Percentiles rank a stretch among this genome's conserved stretches.
These are phyloP conservation scores for Peromyscus eremicus DNA, from an alignment of 2,797 vertebrate genomes.

Conservation along the genomic window DNA sequence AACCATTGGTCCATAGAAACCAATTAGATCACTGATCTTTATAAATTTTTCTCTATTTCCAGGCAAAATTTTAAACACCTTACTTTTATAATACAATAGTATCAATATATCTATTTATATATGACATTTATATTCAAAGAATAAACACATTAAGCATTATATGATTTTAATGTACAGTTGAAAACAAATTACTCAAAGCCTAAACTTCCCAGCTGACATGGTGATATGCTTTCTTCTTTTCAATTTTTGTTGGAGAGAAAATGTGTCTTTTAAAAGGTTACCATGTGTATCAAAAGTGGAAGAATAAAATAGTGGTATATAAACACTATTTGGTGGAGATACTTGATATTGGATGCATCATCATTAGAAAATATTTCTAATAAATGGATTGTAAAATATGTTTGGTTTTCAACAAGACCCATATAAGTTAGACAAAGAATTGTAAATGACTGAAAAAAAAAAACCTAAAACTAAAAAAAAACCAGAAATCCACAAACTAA, in stretches of 20 bases:
- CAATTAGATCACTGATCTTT: not conserved
- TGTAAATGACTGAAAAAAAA: not conserved
- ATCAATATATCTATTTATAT: not conserved
- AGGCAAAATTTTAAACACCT: not conserved
- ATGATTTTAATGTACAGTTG: not conserved
- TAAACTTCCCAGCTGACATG: not conserved
- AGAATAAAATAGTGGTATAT: not conserved
- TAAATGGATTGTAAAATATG: not conserved
- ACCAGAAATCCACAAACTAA: not conserved
- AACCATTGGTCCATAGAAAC: not conserved
- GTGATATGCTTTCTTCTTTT: not conserved
- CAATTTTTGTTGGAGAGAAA: not conserved
- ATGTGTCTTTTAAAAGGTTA: not conserved
- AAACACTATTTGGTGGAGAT: not conserved
- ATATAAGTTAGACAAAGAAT: not conserved
- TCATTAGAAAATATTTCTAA: not conserved
- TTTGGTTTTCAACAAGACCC: not conserved
- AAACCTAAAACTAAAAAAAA: not conserved
- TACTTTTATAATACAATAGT: not conserved
- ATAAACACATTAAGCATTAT: not conserved
- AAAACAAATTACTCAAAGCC: not conserved
- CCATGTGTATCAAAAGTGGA: not conserved
- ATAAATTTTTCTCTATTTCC: not conserved
- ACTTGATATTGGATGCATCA: not conserved
- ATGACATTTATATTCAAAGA: not conserved